Percentiles rank a stretch among this genome's conserved stretches.
phyloP scores from a whole-genome alignment of 2,888 invertebrate species.

The Stenichneumon culpator region DNA sequence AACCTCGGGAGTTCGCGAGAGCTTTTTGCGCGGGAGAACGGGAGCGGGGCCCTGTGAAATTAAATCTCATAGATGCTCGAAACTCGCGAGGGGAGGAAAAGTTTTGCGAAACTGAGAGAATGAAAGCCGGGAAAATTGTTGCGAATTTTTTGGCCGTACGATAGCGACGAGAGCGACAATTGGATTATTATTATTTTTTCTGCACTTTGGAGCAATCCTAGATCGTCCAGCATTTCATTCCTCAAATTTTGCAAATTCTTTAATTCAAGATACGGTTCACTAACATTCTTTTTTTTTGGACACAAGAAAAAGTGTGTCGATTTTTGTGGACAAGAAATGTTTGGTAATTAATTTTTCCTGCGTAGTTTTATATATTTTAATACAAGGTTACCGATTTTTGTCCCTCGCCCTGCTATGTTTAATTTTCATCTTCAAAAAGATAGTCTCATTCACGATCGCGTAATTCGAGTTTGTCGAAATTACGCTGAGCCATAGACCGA shows the following conservation, averaged over 20 bases:
- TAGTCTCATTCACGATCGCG: background rate
- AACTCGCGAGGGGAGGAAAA: constrained; percentile 5
- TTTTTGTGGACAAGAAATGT: too few relatives aligned
- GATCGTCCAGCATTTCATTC: background rate
- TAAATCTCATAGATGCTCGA: constrained; percentile 40
- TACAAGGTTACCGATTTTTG: too few relatives aligned
- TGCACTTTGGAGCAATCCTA: background rate
- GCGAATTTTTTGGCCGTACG: background rate
- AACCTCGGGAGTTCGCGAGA: constrained; percentile 13
- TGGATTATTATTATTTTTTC: background rate
- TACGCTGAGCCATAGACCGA: background rate
- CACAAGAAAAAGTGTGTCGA: too few relatives aligned
- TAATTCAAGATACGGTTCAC: too few relatives aligned
- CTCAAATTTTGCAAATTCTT: too few relatives aligned
- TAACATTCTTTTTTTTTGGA: too few relatives aligned
- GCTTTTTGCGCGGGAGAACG: background rate
- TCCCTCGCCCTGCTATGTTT: too few relatives aligned
- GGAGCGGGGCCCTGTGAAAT: constrained; percentile 20
- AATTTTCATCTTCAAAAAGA: background rate
- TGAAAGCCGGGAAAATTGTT: constrained; percentile 12
- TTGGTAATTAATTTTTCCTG: too few relatives aligned
- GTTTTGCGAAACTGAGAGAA: constrained; percentile 28
- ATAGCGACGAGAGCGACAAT: background rate
- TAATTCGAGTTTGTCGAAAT: background rate
- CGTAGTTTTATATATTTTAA: too few relatives aligned